Conservation (phyloP, 2,888 invertebrate species). For the Dolomedes plantarius region DNA sequence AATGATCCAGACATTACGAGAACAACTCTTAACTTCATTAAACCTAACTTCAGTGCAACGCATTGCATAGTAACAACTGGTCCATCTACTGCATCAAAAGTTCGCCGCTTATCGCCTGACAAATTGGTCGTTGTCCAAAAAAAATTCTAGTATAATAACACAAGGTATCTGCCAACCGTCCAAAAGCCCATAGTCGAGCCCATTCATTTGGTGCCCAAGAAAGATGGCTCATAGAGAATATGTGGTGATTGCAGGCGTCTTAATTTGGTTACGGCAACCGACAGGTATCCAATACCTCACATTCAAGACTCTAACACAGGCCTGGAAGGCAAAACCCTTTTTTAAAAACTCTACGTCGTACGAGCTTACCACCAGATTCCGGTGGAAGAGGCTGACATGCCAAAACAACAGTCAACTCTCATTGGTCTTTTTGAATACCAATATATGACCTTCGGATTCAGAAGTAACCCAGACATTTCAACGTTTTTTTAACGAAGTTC, state of each 20-base stretch:
- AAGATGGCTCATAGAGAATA: constrained; percentile 21
- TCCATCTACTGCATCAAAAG: constrained; percentile 19
- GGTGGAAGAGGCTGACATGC: neutral
- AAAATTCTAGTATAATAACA: neutral
- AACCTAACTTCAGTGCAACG: neutral
- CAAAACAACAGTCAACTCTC: constrained; percentile 1
- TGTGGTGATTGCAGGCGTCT: constrained; percentile 28
- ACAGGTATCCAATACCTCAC: neutral
- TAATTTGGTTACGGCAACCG: neutral
- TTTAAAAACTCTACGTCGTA: neutral
- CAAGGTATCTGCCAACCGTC: constrained; percentile 35
- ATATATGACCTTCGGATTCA: neutral
- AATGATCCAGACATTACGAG: constrained; percentile 18
- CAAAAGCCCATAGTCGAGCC: constrained; percentile 20
- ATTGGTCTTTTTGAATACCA: neutral
- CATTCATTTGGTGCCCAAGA: constrained; percentile 50
- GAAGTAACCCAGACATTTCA: neutral
- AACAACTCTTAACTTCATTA: neutral
- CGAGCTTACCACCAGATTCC: constrained; percentile 22
- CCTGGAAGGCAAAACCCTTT: neutral
- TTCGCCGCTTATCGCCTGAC: neutral
- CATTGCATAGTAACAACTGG: constrained; percentile 10
- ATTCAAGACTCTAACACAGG: neutral
- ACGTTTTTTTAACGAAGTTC: neutral
- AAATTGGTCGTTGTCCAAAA: neutral